A percentile compares a stretch with the other conserved stretches of the same genome.
phyloP scores from a whole-genome alignment of 2,113 vertebrate species.

The Suricata suricatta region DNA sequence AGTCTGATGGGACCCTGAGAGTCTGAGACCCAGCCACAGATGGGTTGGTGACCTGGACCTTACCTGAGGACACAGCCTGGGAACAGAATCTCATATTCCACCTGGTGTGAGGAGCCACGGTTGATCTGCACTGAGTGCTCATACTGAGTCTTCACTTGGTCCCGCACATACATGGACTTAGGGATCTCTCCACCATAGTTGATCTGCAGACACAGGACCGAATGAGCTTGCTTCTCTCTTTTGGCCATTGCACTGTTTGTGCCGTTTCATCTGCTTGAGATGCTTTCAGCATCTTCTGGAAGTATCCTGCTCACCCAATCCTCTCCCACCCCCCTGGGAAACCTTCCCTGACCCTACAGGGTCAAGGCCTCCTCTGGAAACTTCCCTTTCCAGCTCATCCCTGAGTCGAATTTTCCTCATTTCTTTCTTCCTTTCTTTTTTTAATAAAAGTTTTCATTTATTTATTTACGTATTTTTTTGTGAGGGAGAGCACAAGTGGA shows the following conservation, averaged over 20 bases:
- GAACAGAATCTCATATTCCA: conserved; percentile 94
- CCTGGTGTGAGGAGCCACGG: conserved; percentile 91
- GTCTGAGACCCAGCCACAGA: neutral
- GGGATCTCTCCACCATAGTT: conserved; percentile 93
- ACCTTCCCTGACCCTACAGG: neutral
- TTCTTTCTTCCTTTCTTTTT: neutral
- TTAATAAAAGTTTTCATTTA: no score
- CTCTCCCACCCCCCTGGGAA: fast-evolving
- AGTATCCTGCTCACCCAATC: neutral
- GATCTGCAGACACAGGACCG: conserved; percentile 84
- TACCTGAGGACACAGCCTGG: conserved; percentile 96
- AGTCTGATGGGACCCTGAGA: neutral
- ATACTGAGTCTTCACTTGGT: conserved; percentile 92
- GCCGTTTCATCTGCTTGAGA: neutral
- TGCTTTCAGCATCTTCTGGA: neutral
- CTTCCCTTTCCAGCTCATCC: neutral
- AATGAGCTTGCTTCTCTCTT: neutral
- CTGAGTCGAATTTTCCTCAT: neutral
- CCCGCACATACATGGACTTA: conserved; percentile 90
- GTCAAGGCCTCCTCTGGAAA: neutral
- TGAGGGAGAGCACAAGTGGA: no score
- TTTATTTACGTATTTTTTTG: no score
- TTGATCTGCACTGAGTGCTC: conserved; percentile 90
- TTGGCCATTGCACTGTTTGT: neutral
- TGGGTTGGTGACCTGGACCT: neutral